Evolutionary conservation across 2,797 vertebrate genomes (phyloP).

Genomic region (Epinephelus awoara): DNA sequence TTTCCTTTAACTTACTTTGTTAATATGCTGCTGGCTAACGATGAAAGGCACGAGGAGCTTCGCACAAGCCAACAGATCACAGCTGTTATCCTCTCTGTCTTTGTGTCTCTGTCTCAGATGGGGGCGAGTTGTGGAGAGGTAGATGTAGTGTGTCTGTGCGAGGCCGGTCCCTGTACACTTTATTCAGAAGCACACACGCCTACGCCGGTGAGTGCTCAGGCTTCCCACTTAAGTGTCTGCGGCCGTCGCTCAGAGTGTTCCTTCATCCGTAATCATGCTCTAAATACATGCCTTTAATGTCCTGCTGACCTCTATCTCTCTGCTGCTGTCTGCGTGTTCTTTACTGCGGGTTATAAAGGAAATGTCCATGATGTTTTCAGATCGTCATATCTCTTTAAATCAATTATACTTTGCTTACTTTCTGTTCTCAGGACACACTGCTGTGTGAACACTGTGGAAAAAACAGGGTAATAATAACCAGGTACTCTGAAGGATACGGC

Average conservation of each 20-base stretch:
- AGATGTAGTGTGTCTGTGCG: constrained; percentile 75
- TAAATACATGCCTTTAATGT: constrained; percentile 28
- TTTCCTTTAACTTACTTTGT: background rate
- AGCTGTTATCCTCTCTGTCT: constrained; percentile 46
- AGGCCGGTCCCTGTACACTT: constrained; percentile 75
- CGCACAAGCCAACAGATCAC: constrained; percentile 39
- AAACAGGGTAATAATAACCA: constrained; percentile 75
- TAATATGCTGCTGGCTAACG: constrained; percentile 19
- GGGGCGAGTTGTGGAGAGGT: constrained; percentile 76
- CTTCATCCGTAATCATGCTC: constrained; percentile 51
- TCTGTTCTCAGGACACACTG: constrained; percentile 63
- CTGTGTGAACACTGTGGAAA: constrained; percentile 83
- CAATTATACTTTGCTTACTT: background rate
- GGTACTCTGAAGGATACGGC: constrained; percentile 87
- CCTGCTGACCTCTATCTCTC: constrained; percentile 6
- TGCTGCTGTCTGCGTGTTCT: background rate
- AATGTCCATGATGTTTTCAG: background rate
- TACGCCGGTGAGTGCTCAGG: constrained; percentile 73
- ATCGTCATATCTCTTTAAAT: background rate
- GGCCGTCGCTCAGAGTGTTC: constrained; percentile 32
- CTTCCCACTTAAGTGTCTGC: constrained; percentile 57
- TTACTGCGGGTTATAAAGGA: background rate
- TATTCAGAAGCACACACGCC: constrained; percentile 76
- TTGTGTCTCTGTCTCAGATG: constrained; percentile 72
- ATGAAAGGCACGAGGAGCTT: constrained; percentile 40